Conservation (phyloP, 2,797 vertebrate species). For the Fratercula arctica region DNA sequence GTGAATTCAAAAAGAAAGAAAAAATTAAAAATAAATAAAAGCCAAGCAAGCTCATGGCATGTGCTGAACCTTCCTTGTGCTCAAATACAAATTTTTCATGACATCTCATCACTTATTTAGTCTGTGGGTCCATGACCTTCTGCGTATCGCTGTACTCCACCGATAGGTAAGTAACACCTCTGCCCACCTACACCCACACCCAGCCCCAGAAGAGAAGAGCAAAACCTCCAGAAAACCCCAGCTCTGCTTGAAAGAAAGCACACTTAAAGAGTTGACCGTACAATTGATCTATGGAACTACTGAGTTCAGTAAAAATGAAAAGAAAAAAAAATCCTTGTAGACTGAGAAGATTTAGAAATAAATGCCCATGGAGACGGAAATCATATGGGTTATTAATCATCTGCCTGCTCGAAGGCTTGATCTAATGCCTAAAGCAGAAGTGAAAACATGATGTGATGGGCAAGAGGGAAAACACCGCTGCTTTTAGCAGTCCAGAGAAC, state of each 20-base stretch:
- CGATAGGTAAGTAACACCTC: background rate
- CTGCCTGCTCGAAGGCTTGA: background rate
- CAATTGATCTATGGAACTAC: accelerated
- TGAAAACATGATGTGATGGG: background rate
- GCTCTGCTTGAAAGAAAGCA: background rate
- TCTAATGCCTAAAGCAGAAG: background rate
- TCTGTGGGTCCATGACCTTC: background rate
- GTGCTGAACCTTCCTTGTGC: background rate
- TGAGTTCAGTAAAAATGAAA: accelerated
- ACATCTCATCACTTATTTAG: conserved; percentile 56
- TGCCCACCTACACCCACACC: background rate
- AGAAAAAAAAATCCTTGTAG: background rate
- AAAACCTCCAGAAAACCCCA: background rate
- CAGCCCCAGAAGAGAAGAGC: background rate
- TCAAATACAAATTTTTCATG: conserved; percentile 41
- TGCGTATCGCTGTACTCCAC: background rate
- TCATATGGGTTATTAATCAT: background rate
- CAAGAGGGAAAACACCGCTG: background rate
- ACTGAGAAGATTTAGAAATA: background rate
- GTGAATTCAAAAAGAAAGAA: background rate
- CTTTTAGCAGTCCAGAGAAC: background rate
- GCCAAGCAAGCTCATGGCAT: background rate
- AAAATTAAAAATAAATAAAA: conserved; percentile 63
- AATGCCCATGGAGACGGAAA: background rate
- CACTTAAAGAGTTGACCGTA: background rate